phyloP scores from a whole-genome alignment of 2,797 vertebrate genomes.

The Pantherophis alleghaniensis region DNA sequence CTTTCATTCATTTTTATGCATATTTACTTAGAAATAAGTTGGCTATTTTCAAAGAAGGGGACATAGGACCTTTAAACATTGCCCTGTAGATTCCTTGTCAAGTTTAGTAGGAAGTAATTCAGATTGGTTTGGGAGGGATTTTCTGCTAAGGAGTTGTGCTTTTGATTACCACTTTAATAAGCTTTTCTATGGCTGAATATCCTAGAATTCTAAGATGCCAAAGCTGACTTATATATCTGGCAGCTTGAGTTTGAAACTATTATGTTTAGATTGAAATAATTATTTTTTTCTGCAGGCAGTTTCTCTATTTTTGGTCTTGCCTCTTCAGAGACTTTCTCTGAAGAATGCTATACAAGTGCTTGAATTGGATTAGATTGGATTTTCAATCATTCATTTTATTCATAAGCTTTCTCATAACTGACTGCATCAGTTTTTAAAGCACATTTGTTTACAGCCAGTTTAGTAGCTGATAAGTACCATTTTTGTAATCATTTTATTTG shows the following conservation, averaged over 20 bases:
- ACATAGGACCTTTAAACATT: neutral
- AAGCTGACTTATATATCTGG: neutral
- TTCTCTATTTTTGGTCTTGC: constrained; percentile 22
- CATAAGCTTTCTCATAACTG: constrained; percentile 25
- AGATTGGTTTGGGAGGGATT: neutral
- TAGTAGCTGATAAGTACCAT: constrained; percentile 2
- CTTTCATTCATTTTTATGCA: neutral
- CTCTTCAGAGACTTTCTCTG: neutral
- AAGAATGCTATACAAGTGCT: neutral
- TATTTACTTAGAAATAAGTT: neutral
- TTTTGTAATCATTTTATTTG: constrained; percentile 39
- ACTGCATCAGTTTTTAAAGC: neutral
- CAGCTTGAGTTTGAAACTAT: neutral
- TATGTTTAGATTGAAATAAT: constrained; percentile 12
- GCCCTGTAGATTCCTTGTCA: neutral
- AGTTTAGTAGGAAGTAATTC: neutral
- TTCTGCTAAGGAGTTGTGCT: neutral
- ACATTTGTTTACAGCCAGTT: constrained; percentile 20
- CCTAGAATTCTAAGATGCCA: neutral
- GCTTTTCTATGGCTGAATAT: neutral
- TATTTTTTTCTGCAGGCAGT: neutral
- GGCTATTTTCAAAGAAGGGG: neutral
- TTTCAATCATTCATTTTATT: constrained; percentile 33
- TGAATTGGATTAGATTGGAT: constrained; percentile 15
- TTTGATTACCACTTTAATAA: neutral